Percentiles rank a stretch among this genome's conserved stretches.
phyloP scores from a whole-genome alignment of 2,113 vertebrate genomes.

The Catharus minimus region DNA sequence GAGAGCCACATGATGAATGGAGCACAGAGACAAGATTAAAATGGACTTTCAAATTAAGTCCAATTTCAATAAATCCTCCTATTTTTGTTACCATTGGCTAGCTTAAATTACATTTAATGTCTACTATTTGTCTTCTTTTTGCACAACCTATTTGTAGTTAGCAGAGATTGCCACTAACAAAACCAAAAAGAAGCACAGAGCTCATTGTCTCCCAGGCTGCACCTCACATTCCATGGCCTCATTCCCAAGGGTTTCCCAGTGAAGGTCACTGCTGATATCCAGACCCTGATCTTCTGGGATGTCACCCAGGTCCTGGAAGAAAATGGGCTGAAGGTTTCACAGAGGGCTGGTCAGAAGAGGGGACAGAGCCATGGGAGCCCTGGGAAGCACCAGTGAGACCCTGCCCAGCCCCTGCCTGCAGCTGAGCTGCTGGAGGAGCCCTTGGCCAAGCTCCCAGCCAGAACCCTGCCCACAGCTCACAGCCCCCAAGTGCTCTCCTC shows the following conservation, averaged over 20 bases:
- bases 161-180: neutral
- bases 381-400: neutral
- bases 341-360: neutral
- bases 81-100: neutral
- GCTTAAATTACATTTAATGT: neutral
- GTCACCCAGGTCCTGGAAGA: neutral
- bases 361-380: neutral
- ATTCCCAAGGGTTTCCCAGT: neutral
- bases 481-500: neutral
- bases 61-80: neutral
- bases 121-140: neutral
- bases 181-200: neutral
- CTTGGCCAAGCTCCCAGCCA: fast-evolving
- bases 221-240: neutral
- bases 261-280: neutral
- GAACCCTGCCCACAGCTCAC: neutral
- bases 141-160: neutral
- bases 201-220: neutral
- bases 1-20: neutral
- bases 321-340: neutral
- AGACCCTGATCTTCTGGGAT: neutral
- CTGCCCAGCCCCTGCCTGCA: neutral
- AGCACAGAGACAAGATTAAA: neutral
- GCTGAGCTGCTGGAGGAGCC: neutral
- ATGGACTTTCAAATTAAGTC: neutral